A percentile compares a stretch with the other conserved stretches of the same genome.
Evolutionary conservation across 1,140 invertebrate genomes (phyloP).

Genomic region (Trichonephila clavata): DNA sequence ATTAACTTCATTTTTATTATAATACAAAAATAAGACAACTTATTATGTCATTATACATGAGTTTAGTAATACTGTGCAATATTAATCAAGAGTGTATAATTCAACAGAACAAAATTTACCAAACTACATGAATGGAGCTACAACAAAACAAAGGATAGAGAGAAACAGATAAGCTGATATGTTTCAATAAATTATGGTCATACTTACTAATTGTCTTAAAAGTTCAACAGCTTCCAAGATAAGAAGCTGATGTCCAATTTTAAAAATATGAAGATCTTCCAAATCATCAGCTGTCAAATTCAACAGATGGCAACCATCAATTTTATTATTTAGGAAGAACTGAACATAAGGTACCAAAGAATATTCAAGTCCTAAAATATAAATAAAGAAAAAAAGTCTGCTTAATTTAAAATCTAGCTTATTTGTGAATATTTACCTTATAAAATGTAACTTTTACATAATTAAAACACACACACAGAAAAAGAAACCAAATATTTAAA

Average conservation of each 20-base stretch:
- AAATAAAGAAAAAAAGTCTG: neutral
- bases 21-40: too few species aligned
- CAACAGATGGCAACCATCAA: slow-evolving; percentile 91
- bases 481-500: too few species aligned
- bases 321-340: slow-evolving; percentile 89
- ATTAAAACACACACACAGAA: too few species aligned
- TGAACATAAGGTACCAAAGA: slow-evolving; percentile 90
- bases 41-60: too few species aligned
- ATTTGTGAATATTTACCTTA: too few species aligned
- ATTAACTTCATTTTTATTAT: too few species aligned
- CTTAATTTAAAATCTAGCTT: neutral
- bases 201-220: slow-evolving; percentile 86
- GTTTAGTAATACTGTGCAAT: too few species aligned
- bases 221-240: slow-evolving; percentile 94
- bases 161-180: neutral
- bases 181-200: neutral
- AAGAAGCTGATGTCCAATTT: slow-evolving; percentile 95
- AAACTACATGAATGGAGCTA: neutral
- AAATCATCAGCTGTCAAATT: slow-evolving; percentile 92
- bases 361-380: slow-evolving; percentile 88
- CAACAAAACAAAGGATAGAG: neutral
- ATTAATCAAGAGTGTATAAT: neutral
- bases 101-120: neutral
- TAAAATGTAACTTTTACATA: too few species aligned
- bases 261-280: slow-evolving; percentile 90